These are phyloP conservation scores for Calameuta idolon DNA, from an alignment of 2,888 invertebrate genomes.

Conservation along the genomic window DNA sequence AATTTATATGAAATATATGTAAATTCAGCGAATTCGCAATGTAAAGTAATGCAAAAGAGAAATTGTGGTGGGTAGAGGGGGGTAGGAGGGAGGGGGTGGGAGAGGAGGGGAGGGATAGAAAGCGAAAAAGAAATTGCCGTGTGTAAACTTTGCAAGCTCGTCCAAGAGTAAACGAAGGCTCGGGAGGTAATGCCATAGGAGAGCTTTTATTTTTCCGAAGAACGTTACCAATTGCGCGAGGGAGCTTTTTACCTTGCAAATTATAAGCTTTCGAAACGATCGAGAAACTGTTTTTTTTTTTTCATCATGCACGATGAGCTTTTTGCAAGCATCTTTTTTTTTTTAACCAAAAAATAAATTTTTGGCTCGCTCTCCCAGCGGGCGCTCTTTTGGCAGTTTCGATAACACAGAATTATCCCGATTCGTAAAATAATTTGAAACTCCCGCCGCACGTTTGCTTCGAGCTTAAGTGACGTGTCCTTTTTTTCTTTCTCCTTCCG, in stretches of 20 bases:
- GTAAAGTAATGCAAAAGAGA: background rate
- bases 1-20: background rate
- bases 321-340: background rate
- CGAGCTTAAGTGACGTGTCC: background rate
- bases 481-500: background rate
- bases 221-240: background rate
- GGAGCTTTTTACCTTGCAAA: background rate
- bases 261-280: background rate
- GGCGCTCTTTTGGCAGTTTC: background rate
- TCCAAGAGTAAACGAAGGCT: background rate
- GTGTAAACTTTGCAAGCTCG: background rate
- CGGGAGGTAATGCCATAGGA: background rate
- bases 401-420: background rate
- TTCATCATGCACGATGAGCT: no score
- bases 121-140: background rate
- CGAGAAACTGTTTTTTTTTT: background rate
- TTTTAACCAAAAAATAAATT: background rate
- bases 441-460: background rate
- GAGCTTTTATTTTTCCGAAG: background rate
- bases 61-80: background rate
- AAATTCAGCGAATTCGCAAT: background rate
- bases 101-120: background rate
- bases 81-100: no score
- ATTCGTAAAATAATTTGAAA: background rate
- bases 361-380: background rate